Percentiles rank a stretch among this genome's conserved stretches.
phyloP scores from a whole-genome alignment of 1,140 invertebrate genomes.

The Acromyrmex heyeri region DNA sequence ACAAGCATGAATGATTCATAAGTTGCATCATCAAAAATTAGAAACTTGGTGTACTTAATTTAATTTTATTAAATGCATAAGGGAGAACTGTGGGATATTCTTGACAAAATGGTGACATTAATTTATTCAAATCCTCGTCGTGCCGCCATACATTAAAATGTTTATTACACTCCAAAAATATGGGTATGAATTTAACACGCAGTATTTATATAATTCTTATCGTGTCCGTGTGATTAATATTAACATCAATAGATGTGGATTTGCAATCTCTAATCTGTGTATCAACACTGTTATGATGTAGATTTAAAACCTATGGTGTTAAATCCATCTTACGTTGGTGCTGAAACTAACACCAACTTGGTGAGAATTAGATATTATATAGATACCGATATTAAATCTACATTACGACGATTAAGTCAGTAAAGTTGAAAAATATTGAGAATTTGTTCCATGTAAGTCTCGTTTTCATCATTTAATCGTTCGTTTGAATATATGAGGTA shows the following conservation, averaged over 20 bases:
- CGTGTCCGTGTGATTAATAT: too few relatives aligned
- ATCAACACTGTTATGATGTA: too few relatives aligned
- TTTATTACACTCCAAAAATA: background rate
- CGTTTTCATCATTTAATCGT: background rate
- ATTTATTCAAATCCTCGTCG: slow-evolving; percentile 36
- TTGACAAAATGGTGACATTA: slow-evolving; percentile 18
- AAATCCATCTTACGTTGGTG: too few relatives aligned
- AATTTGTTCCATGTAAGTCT: background rate
- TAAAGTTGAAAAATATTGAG: background rate
- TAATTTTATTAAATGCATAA: slow-evolving; percentile 3
- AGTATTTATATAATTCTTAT: too few relatives aligned
- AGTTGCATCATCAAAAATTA: slow-evolving; percentile 41
- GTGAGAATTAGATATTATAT: too few relatives aligned
- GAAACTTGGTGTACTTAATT: slow-evolving; percentile 35
- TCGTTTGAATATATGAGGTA: background rate
- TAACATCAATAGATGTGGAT: too few relatives aligned
- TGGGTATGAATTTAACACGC: too few relatives aligned
- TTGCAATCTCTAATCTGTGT: too few relatives aligned
- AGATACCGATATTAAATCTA: too few relatives aligned
- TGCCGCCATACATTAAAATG: background rate
- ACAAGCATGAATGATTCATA: slow-evolving; percentile 65
- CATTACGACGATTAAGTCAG: too few relatives aligned
- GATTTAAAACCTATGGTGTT: too few relatives aligned
- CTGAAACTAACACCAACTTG: too few relatives aligned
- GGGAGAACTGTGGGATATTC: background rate